phyloP scores from a whole-genome alignment of 2,888 invertebrate genomes.

The Andrena bicolor region DNA sequence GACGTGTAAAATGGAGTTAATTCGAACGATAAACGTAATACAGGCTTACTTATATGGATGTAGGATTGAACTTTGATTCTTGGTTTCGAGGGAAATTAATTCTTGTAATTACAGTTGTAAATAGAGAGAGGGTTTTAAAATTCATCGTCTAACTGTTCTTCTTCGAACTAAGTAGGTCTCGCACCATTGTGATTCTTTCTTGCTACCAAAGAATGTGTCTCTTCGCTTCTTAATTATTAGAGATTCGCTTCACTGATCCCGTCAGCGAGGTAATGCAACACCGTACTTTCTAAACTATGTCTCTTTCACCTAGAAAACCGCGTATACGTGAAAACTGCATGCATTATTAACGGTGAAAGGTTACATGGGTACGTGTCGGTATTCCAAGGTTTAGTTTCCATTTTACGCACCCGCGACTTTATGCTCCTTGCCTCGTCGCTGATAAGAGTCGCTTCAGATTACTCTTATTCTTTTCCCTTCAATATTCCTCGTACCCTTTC shows the following conservation, averaged over 20 bases:
- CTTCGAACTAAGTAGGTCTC: too few species aligned
- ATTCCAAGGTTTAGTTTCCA: conserved; percentile 6
- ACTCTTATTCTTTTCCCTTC: neutral
- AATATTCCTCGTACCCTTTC: neutral
- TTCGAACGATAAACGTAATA: neutral
- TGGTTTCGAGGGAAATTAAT: neutral
- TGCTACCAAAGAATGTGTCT: neutral
- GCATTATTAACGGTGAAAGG: conserved; percentile 17
- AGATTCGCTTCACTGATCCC: conserved; percentile 2
- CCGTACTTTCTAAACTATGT: conserved; percentile 1
- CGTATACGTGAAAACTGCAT: conserved; percentile 5
- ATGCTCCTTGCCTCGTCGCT: neutral
- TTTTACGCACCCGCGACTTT: conserved; percentile 1
- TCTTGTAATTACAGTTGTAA: too few species aligned
- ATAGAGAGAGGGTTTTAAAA: too few species aligned
- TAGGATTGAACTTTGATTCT: neutral
- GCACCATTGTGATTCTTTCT: too few species aligned
- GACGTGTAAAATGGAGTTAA: conserved; percentile 15
- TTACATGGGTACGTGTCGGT: conserved; percentile 11
- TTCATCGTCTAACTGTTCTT: too few species aligned
- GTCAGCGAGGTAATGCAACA: neutral
- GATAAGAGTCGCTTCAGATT: conserved; percentile 7
- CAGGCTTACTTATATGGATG: neutral
- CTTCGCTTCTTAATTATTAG: neutral
- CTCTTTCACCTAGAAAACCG: conserved; percentile 2